Conservation (phyloP, 1,140 invertebrate species). For the Lordiphosa stackelbergi region DNA sequence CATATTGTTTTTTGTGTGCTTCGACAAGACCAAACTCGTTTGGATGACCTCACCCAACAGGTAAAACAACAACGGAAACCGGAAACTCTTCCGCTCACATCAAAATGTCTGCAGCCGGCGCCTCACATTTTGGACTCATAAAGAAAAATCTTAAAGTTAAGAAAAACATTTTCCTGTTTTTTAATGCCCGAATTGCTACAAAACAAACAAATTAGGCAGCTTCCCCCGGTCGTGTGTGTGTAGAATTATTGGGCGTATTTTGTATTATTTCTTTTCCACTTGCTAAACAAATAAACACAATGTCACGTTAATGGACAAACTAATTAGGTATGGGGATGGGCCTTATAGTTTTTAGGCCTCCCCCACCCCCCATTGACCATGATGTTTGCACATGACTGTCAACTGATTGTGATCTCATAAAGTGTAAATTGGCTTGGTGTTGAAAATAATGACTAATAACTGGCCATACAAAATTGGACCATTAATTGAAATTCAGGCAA, state of each 20-base stretch:
- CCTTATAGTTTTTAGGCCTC: conserved; percentile 19
- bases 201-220: conserved; percentile 63
- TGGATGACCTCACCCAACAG: conserved; percentile 46
- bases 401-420: conserved; percentile 57
- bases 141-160: conserved; percentile 24
- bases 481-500: conserved; percentile 56
- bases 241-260: conserved; percentile 46
- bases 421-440: conserved; percentile 59
- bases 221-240: conserved; percentile 21
- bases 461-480: conserved; percentile 19
- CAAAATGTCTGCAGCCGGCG: conserved; percentile 29
- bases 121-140: conserved; percentile 38
- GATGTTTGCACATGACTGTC: conserved; percentile 8
- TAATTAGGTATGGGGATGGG: conserved; percentile 47
- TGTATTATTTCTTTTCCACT: conserved; percentile 53
- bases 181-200: conserved; percentile 37
- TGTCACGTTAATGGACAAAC: conserved; percentile 69
- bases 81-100: conserved; percentile 51
- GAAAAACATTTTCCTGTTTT: conserved; percentile 47
- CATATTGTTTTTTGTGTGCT: conserved; percentile 15
- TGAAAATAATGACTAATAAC: conserved; percentile 58
- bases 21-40: conserved; percentile 11
- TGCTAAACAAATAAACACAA: conserved; percentile 60
- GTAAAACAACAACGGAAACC: conserved; percentile 67
- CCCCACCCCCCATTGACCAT: conserved; percentile 14